A percentile compares a stretch with the other conserved stretches of the same genome.
These are phyloP conservation scores for Pelagia noctiluca DNA, from an alignment of 30 jellyfish, hydroid and myxozoan species.

Conservation along the genomic window DNA sequence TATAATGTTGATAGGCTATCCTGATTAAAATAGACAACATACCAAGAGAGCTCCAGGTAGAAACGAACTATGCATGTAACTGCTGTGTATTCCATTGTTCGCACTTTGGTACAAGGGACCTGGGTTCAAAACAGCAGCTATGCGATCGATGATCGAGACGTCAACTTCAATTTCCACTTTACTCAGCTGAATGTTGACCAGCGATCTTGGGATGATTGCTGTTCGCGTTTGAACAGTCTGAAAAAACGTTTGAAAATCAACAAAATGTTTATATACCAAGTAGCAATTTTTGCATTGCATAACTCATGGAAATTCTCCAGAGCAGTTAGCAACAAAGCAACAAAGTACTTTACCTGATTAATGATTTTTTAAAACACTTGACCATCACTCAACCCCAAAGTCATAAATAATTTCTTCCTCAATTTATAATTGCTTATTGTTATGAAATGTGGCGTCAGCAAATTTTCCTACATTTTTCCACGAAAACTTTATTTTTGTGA, in stretches of 20 bases:
- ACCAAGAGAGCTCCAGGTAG: constrained; percentile 74
- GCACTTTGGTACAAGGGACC: constrained; percentile 65
- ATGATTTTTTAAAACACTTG: neutral
- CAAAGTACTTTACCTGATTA: too few species aligned
- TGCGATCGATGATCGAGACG: constrained; percentile 87
- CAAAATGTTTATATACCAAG: too few species aligned
- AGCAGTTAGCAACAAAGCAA: too few species aligned
- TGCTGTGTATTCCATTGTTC: neutral
- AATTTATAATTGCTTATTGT: too few species aligned
- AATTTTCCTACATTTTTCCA: too few species aligned
- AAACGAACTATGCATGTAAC: constrained; percentile 75
- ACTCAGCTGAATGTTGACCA: constrained; percentile 63
- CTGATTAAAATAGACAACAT: constrained; percentile 22
- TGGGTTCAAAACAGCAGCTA: constrained; percentile 80
- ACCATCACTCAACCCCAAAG: neutral
- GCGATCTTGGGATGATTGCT: constrained; percentile 79
- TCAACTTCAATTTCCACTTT: constrained; percentile 78
- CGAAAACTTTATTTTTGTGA: neutral
- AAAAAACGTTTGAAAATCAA: too few species aligned
- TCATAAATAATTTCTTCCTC: too few species aligned
- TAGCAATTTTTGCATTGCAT: too few species aligned
- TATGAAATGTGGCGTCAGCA: too few species aligned
- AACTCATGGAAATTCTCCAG: too few species aligned
- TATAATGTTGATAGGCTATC: too few species aligned
- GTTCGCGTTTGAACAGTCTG: constrained; percentile 95